phyloP scores from a whole-genome alignment of 2,113 vertebrate genomes.

The Thunnus maccoyii region DNA sequence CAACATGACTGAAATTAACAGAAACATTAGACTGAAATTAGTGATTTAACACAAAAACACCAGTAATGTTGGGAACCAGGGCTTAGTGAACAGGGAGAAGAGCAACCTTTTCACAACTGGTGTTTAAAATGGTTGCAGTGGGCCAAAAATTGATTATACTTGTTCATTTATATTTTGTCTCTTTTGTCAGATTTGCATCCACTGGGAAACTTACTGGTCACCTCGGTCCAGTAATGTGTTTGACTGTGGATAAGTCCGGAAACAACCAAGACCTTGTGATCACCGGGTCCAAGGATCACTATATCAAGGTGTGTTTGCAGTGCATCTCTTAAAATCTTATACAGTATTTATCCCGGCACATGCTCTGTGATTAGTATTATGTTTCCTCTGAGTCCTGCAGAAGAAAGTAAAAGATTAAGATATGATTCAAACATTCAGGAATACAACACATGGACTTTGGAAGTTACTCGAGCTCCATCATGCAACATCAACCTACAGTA shows the following conservation, averaged over 20 bases:
- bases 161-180: neutral
- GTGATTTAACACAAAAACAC: too few relatives aligned
- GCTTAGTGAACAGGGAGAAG: too few relatives aligned
- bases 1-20: too few relatives aligned
- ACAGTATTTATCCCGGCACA: too few relatives aligned
- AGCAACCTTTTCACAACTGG: neutral
- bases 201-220: conserved; percentile 96
- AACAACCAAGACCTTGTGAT: conserved; percentile 94
- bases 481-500: too few relatives aligned
- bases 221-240: conserved; percentile 96
- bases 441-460: too few relatives aligned
- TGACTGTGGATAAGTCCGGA: conserved; percentile 93
- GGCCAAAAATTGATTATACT: neutral
- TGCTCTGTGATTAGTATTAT: neutral
- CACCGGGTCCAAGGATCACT: conserved; percentile 98
- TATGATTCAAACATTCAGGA: neutral
- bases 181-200: conserved; percentile 90
- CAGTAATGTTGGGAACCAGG: too few relatives aligned
- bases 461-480: too few relatives aligned
- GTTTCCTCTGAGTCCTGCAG: neutral
- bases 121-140: neutral
- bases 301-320: conserved; percentile 90
- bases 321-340: neutral
- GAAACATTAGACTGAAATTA: too few relatives aligned
- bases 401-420: neutral